phyloP scores from a whole-genome alignment of 2,113 vertebrate species.

The Catharus fuscescens region DNA sequence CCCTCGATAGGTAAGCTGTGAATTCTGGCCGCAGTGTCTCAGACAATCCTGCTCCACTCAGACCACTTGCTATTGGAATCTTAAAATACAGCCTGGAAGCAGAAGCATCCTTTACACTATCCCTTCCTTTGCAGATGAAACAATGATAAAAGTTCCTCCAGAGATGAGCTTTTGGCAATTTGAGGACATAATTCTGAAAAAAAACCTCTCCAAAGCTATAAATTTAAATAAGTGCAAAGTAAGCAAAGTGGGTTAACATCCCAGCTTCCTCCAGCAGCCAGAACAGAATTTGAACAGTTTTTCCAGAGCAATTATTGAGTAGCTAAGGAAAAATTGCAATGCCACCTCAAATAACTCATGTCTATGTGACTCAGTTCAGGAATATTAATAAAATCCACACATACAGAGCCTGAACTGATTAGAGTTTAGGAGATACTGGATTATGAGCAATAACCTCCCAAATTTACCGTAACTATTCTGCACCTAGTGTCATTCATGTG shows the following conservation, averaged over 20 bases:
- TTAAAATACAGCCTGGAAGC: not conserved
- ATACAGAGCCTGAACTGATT: not conserved
- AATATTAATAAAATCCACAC: conserved; percentile 42
- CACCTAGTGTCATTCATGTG: not conserved
- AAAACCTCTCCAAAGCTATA: conserved; percentile 26
- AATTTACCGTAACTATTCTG: not conserved
- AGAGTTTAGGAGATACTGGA: not conserved
- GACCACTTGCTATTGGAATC: not conserved
- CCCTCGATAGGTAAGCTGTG: not conserved
- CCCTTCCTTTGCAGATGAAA: not conserved
- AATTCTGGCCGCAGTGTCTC: not conserved
- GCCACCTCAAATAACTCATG: conserved; percentile 42
- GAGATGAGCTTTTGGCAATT: not conserved
- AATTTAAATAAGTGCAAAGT: conserved; percentile 46
- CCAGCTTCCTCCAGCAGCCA: conserved; percentile 5
- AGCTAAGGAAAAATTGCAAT: not conserved
- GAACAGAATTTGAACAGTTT: not conserved
- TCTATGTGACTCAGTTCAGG: not conserved
- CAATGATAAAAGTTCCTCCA: conserved; percentile 34
- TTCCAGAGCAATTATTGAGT: not conserved
- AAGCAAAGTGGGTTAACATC: conserved; percentile 33
- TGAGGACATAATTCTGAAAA: not conserved
- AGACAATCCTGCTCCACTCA: not conserved
- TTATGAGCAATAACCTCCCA: not conserved
- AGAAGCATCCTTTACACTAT: not conserved